Percentiles rank a stretch among this genome's conserved stretches.
Conservation (phyloP, 2,797 vertebrate species). For the Poliocrania exsul region DNA sequence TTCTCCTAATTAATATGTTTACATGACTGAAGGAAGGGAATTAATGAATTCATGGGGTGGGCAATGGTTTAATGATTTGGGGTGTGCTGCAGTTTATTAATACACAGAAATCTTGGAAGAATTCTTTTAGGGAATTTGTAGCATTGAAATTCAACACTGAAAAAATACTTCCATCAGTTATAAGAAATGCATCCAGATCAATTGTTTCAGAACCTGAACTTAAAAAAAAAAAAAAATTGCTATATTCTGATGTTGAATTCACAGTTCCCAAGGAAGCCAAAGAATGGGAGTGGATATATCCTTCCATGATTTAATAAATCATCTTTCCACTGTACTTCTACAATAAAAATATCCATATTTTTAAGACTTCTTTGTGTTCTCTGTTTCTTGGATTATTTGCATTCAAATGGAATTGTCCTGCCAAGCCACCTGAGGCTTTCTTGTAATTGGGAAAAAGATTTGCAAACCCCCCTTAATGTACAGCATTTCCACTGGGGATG, state of each 20-base stretch:
- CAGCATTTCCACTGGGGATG: neutral
- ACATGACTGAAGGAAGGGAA: conserved; percentile 23
- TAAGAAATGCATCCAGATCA: neutral
- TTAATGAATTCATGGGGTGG: conserved; percentile 53
- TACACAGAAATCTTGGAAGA: neutral
- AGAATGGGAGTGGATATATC: neutral
- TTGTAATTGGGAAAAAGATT: neutral
- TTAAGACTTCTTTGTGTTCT: neutral
- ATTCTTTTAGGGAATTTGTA: neutral
- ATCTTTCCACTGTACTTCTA: neutral
- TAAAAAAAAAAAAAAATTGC: neutral
- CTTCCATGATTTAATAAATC: neutral
- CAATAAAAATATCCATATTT: neutral
- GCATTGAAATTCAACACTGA: neutral
- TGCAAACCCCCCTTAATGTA: accelerated
- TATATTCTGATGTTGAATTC: neutral
- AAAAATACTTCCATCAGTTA: neutral
- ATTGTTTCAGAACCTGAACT: neutral
- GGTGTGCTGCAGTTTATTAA: neutral
- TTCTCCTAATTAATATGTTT: conserved; percentile 71
- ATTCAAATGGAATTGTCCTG: neutral
- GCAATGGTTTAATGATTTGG: conserved; percentile 13
- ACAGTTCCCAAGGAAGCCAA: neutral
- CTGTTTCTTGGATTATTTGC: neutral
- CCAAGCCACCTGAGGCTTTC: neutral